Evolutionary conservation across 2,888 invertebrate species (phyloP), one percentile per base, ranked within the genome.

Genomic region (Ophion ventricosus): DNA sequence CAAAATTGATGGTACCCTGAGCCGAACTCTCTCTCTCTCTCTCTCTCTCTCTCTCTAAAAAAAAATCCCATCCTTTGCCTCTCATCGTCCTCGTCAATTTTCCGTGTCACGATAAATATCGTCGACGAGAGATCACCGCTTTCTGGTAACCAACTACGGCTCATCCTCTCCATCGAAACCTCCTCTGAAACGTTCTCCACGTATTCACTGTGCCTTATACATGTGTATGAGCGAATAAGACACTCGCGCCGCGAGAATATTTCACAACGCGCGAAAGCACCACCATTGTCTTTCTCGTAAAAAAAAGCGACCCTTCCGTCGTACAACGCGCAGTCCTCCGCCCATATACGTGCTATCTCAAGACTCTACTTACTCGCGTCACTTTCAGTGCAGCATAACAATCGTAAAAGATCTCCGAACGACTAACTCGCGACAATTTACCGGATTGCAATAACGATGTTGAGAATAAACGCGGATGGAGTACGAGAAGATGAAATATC

Each of bases 141-240:
- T 64, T 35, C 72, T 56, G 64, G 64, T 63, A 64, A 73, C 73
- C 17, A 80, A 73, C 73, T 70, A 70, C 66, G 66, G 40, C 40
- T 66, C 26, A 49, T 25, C 17, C n/a, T 56, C 40, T 25, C 63
- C 40, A 23, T 35, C 14, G 23, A 49, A 56, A 63, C 17, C 23
- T 5, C 59, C 35, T 29, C 56, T 43, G 5, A 14, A 73, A 73
- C 61, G 11, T 59, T 61, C 23, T 43, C 14, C 25, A 61, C 61
- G 25, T 57, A 57, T 35, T 70, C n/a, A n/a, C 66, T 61, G 7
- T 14, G 14, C 20, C 49, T 20, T 63, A 64, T 56, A 40, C 54
- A 56, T 35, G 54, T 79, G 57, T 43, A 43, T 43, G 20, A 72
- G n/a, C 26, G 35, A 61, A 49, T n/a, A 40, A 40, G 72, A 35